Evolutionary conservation across 2,888 invertebrate species (phyloP), one percentile per base, ranked within the genome.

Genomic region (Drosophila formosana): DNA sequence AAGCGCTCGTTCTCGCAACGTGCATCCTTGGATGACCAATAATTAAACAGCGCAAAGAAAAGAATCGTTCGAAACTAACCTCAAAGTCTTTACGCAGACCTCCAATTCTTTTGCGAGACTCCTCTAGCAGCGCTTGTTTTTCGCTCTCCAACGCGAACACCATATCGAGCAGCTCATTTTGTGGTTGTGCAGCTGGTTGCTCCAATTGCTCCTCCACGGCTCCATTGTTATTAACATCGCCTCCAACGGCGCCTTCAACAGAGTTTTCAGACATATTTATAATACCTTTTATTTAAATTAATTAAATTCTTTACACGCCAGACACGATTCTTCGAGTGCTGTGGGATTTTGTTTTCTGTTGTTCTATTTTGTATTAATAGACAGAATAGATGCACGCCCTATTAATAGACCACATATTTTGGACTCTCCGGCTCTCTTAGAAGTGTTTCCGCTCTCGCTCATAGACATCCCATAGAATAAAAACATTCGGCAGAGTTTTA

Each of bases 141-240:
- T 92, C 92, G 73, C 92, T 91, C 82, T 92, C 92, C 72, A 92
- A 82, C 47, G 87, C 80, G 68, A 92, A 92, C 0, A 92, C 90
- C 80, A 92, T 90, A 66, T 92, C 92, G 28, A 92, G 87, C 47
- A 92, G 82, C 45, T 92, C 92, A 61, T 89, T 90, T 46, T 91
- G 86, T 43, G 80, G 64, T 46, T 82, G 85, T 30, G 18, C 49
- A 28, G 39, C 30, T 23, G 46, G 41, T 34, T 70, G 71, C 26
- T 66, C 64, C 32, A 28, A 60, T 62, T 56, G 65, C 1, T 45
- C 25, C 9, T 30, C 43, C 46, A 47, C 5, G 3, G 68, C 43
- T 25, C 74, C 68, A 71, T 90, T 90, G 56, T 89, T 90, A 46
- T 90, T 90, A 37, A 89, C 66, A 76, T 91, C 90, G 45, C 83